Evolutionary conservation across 2,888 invertebrate species (phyloP).

Genomic region (Trachelus stipa): DNA sequence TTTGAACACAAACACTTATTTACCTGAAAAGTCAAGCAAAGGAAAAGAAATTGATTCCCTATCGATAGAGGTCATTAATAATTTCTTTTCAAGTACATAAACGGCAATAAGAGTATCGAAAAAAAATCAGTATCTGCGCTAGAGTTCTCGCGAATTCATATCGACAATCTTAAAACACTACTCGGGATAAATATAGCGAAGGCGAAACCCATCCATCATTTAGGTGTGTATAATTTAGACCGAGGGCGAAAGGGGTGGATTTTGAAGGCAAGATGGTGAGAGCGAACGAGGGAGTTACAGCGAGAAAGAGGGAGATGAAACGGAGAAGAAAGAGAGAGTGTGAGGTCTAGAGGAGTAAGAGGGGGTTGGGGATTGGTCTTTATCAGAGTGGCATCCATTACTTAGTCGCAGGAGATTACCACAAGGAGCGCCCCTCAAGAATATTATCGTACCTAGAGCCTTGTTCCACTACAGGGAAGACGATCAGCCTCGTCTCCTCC

Average conservation of each 20-base stretch:
- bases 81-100: background rate
- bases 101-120: background rate
- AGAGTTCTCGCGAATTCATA: background rate
- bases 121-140: background rate
- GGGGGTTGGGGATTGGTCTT: constrained; percentile 36
- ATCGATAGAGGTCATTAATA: background rate
- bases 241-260: constrained; percentile 22
- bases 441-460: constrained; percentile 33
- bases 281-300: constrained; percentile 20
- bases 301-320: constrained; percentile 11
- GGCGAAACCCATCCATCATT: constrained; percentile 51
- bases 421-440: constrained; percentile 37
- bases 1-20: background rate
- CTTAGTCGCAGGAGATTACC: constrained; percentile 54
- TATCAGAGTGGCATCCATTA: constrained; percentile 56
- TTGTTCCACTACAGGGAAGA: constrained; percentile 28
- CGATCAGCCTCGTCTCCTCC: background rate
- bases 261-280: constrained; percentile 28
- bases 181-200: background rate
- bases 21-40: background rate
- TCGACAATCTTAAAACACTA: constrained; percentile 8
- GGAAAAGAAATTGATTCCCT: background rate
- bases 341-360: constrained; percentile 6
- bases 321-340: constrained; percentile 8
- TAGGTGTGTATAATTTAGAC: constrained; percentile 51